Evolutionary conservation across 2,113 vertebrate genomes (phyloP).

Genomic region (Aptenodytes forsteri): DNA sequence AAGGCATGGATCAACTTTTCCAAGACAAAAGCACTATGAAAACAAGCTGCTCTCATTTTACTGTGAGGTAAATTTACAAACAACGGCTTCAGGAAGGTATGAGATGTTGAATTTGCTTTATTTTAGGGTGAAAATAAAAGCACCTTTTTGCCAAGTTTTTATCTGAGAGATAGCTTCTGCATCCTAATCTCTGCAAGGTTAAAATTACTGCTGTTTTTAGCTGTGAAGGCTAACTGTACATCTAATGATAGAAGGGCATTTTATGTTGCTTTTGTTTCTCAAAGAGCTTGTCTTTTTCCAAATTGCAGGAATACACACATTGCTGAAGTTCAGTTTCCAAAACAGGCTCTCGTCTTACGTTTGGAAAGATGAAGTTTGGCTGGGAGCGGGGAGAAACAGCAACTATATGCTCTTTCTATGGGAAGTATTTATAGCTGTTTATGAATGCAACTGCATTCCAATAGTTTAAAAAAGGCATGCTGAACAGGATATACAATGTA

Average conservation of each 20-base stretch:
- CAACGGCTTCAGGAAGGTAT: background rate
- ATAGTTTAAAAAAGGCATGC: background rate
- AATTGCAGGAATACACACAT: background rate
- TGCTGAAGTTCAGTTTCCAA: constrained; percentile 40
- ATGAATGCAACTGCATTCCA: constrained; percentile 34
- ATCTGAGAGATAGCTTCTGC: background rate
- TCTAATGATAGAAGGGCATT: background rate
- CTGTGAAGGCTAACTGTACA: background rate
- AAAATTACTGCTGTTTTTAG: background rate
- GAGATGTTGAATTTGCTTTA: background rate
- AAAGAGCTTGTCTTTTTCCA: background rate
- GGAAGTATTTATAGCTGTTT: constrained; percentile 58
- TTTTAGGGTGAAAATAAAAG: background rate
- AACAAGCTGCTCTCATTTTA: background rate
- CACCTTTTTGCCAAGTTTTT: background rate
- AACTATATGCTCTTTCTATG: constrained; percentile 41
- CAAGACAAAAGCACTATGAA: background rate
- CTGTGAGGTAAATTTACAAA: background rate
- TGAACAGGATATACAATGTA: constrained; percentile 7
- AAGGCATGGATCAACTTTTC: background rate
- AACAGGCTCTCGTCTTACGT: constrained; percentile 19
- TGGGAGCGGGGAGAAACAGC: background rate
- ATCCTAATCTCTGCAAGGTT: background rate
- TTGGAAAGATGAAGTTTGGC: constrained; percentile 27
- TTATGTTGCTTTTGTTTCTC: background rate